Evolutionary conservation across 2,113 vertebrate genomes (phyloP).

Genomic region (Neogobius melanostomus): DNA sequence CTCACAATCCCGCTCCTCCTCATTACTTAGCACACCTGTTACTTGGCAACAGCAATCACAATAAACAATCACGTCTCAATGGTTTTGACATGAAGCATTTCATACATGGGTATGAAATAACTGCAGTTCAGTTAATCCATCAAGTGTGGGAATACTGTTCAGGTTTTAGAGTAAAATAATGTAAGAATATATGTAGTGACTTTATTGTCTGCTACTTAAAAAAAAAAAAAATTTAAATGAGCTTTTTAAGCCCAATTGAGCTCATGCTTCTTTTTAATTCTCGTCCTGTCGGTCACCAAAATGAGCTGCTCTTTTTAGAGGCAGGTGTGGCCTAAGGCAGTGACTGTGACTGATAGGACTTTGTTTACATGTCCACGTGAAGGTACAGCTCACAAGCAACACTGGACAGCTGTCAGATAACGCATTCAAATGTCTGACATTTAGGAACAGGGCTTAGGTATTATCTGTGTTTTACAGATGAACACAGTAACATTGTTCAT

Average conservation of each 20-base stretch:
- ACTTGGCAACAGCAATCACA: conserved; percentile 49
- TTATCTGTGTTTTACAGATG: too few species aligned
- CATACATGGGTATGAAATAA: background rate
- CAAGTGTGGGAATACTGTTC: background rate
- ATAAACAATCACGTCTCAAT: conserved; percentile 25
- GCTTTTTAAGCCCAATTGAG: too few species aligned
- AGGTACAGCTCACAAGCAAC: background rate
- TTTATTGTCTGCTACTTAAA: too few species aligned
- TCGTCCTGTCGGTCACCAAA: conserved; percentile 3
- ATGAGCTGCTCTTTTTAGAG: conserved; percentile 32
- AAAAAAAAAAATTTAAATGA: too few species aligned
- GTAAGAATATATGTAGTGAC: too few species aligned
- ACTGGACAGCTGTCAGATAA: background rate
- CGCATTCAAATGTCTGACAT: too few species aligned
- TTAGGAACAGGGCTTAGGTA: too few species aligned
- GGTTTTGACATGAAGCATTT: too few species aligned
- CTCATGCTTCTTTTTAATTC: conserved; percentile 20
- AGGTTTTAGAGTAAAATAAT: too few species aligned
- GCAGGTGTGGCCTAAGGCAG: conserved; percentile 24
- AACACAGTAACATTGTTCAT: too few species aligned
- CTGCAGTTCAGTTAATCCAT: background rate
- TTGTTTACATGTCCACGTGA: conserved; percentile 44
- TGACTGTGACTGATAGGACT: conserved; percentile 17
- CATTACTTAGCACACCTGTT: conserved; percentile 42
- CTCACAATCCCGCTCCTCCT: conserved; percentile 34